phyloP scores from a whole-genome alignment of 1,140 invertebrate genomes.

The Schlechtendalia chinensis region DNA sequence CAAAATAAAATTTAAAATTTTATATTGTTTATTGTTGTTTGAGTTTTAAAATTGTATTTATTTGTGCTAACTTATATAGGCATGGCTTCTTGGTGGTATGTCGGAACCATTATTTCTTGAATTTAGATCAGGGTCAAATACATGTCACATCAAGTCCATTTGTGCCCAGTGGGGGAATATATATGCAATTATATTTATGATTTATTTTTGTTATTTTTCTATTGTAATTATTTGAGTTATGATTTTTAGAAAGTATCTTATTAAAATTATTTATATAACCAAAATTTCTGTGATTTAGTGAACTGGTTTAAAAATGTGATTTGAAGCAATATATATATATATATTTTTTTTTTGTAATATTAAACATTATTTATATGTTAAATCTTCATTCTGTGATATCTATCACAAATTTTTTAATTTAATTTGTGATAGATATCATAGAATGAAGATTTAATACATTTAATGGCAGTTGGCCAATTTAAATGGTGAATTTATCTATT shows the following conservation, averaged over 20 bases:
- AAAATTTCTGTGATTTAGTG: no score
- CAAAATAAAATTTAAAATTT: neutral
- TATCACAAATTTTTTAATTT: neutral
- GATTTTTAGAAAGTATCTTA: no score
- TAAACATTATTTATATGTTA: no score
- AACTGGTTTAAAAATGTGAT: no score
- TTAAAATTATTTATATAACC: no score
- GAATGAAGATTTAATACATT: neutral
- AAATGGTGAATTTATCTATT: neutral
- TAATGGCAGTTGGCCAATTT: conserved; percentile 9
- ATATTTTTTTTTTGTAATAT: no score
- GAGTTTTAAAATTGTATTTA: neutral
- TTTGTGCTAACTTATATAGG: neutral
- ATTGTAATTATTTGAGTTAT: no score
- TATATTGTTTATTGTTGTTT: neutral
- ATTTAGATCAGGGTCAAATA: conserved; percentile 14
- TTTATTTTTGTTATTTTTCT: neutral
- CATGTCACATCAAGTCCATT: neutral
- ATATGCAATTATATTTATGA: neutral
- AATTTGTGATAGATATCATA: neutral
- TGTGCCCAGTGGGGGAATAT: neutral
- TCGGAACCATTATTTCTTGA: neutral
- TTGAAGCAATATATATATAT: no score
- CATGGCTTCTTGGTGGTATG: neutral
- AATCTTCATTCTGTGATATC: neutral